Evolutionary conservation across 2,888 invertebrate species (phyloP), one percentile per base, ranked within the genome.

Genomic region (Syrista parreyssii): DNA sequence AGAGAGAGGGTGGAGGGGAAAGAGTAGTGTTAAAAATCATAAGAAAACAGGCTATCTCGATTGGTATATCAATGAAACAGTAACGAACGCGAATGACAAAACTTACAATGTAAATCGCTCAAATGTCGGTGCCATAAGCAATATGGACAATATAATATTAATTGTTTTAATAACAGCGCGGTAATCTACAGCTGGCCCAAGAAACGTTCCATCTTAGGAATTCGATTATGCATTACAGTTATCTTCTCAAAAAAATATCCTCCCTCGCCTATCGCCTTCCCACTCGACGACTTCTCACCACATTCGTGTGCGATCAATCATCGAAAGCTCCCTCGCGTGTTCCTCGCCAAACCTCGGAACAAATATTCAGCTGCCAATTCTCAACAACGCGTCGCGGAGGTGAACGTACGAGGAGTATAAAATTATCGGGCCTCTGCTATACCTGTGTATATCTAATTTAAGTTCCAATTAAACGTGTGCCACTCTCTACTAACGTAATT

Each of bases 131-230:
- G 86, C 86, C 85, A 85, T 84, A 88, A 88, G 88, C 88, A 90
- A 90, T 90, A 87, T 85, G 84, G 87, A 88, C 87, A 88, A 88
- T 89, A 88, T 87, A 82, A 74, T 79, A 81, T 81, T 81, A 80
- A 80, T 73, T 76, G 71, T 71, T 71, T 71, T 71, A 55, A 55
- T 71, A 31, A 15, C 31, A 12, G 33, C 31, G 31, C 71, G 72
- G 55, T 68, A 73, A 40, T n/a, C 84, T 82, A 84, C 87, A 87
- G 88, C 88, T 87, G 88, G 85, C 86, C 84, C 79, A 55, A 74
- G 76, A 73, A 79, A 74, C 68, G 68, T 81, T 82, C 82, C 82
- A 74, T 77, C 83, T 83, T 80, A 68, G 80, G 73, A 79, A 77
- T 79, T 81, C 68, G 75, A 77, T 75, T 76, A 82, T 68, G 55